Percentiles rank a stretch among this genome's conserved stretches.
Conservation (phyloP, 2,888 invertebrate genomes). For the Dicyrtomina minuta region DNA sequence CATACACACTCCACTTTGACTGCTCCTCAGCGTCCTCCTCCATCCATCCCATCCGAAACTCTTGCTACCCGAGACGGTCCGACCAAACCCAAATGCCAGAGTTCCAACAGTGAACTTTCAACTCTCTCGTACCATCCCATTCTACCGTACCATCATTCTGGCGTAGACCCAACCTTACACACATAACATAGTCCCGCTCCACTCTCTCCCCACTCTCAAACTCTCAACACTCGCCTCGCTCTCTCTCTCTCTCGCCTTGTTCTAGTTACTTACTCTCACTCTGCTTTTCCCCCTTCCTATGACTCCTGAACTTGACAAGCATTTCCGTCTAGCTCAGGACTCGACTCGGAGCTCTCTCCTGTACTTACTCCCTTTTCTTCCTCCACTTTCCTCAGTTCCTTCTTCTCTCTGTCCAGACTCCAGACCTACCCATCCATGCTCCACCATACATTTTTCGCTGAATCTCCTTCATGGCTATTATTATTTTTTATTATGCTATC, state of each 20-base stretch:
- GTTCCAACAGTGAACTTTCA: constrained; percentile 30
- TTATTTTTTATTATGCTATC: constrained; percentile 27
- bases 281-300: constrained; percentile 13
- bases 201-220: neutral
- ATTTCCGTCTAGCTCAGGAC: constrained; percentile 22
- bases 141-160: neutral
- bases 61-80: constrained; percentile 19
- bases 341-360: neutral
- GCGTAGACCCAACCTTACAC: neutral
- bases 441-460: constrained; percentile 21
- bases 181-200: neutral
- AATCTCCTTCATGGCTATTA: constrained; percentile 24
- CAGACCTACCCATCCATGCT: neutral
- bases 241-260: neutral
- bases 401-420: constrained; percentile 11
- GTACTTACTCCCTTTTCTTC: neutral
- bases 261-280: neutral
- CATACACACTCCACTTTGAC: constrained; percentile 1
- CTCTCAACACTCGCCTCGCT: neutral
- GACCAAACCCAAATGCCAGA: constrained; percentile 33
- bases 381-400: neutral
- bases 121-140: constrained; percentile 24
- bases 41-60: constrained; percentile 19
- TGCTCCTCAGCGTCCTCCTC: constrained; percentile 19
- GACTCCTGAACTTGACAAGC: constrained; percentile 24